Percentiles rank a stretch among this genome's conserved stretches.
phyloP scores from a whole-genome alignment of 2,888 invertebrate genomes.

The Geophilus truncorum region DNA sequence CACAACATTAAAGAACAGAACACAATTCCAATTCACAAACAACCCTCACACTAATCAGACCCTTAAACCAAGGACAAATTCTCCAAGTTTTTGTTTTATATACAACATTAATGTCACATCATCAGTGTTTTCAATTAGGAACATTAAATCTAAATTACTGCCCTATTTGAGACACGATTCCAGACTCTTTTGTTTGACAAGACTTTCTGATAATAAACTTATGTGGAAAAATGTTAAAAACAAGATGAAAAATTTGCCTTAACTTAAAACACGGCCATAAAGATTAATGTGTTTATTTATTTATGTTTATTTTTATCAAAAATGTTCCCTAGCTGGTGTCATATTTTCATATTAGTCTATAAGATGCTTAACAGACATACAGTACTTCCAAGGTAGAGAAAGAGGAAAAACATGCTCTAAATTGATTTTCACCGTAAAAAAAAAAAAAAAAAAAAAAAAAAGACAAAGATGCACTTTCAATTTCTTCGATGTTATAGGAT shows the following conservation, averaged over 20 bases:
- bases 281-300: not conserved
- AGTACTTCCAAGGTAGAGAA: not conserved
- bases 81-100: not conserved
- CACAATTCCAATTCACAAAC: not conserved
- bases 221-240: not conserved
- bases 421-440: too few species aligned
- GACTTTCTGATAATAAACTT: not conserved
- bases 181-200: not conserved
- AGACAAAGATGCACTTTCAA: too few species aligned
- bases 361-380: not conserved
- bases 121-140: slow-evolving; percentile 8
- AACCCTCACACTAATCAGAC: not conserved
- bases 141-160: slow-evolving; percentile 20
- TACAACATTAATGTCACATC: not conserved
- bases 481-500: not conserved
- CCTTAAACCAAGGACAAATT: slow-evolving; percentile 14
- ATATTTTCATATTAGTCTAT: not conserved
- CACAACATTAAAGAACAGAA: not conserved
- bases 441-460: too few species aligned
- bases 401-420: not conserved
- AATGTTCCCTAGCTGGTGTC: not conserved
- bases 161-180: not conserved
- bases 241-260: not conserved
- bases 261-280: not conserved
- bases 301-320: not conserved